Conservation (phyloP, 2,113 vertebrate genomes). For the Ammodramus savannarum region DNA sequence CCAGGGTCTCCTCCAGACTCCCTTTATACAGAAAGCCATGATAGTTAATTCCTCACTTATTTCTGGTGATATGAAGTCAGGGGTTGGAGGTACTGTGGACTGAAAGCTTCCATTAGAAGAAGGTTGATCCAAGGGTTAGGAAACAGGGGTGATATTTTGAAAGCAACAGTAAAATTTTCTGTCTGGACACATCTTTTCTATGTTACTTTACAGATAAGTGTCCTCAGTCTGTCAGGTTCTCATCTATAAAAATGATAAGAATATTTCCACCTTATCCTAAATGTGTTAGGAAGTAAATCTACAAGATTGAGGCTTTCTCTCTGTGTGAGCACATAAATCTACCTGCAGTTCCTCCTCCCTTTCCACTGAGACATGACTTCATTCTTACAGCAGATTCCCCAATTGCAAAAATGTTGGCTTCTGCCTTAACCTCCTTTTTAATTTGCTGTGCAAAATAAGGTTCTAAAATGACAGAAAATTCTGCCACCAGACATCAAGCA, state of each 20-base stretch:
- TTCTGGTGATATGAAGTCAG: neutral
- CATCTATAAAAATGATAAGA: constrained; percentile 17
- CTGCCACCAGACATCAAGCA: neutral
- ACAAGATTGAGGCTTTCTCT: neutral
- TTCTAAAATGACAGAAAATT: neutral
- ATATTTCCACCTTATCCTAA: constrained; percentile 13
- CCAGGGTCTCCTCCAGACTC: neutral
- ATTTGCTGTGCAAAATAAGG: neutral
- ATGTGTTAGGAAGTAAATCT: constrained; percentile 9
- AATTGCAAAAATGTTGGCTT: neutral
- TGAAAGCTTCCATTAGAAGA: neutral
- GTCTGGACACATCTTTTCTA: neutral
- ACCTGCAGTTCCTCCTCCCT: neutral
- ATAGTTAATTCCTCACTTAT: neutral
- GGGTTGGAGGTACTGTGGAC: neutral
- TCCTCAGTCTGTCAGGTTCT: neutral
- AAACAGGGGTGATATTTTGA: neutral
- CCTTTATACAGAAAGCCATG: neutral
- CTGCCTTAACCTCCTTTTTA: neutral
- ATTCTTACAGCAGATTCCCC: neutral
- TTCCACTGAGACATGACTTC: neutral
- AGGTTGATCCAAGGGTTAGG: neutral
- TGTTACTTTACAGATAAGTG: neutral
- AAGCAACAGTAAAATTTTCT: neutral
- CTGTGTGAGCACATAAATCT: neutral